A percentile compares a stretch with the other conserved stretches of the same genome.
Evolutionary conservation across 2,888 invertebrate genomes (phyloP).

Genomic region (Nasonovia ribisnigri): DNA sequence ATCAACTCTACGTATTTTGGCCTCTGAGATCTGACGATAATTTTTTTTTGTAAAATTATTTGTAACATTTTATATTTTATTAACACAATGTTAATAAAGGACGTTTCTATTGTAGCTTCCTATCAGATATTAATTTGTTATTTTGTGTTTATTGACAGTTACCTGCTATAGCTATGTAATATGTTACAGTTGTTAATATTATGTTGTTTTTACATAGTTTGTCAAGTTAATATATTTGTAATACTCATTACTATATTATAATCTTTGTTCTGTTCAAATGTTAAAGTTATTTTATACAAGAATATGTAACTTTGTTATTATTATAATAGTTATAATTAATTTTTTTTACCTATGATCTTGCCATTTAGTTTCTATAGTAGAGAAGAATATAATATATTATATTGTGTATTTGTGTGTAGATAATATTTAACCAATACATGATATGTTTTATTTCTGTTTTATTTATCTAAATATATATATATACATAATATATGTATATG

Average conservation of each 20-base stretch:
- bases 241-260: conserved; percentile 13
- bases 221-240: background rate
- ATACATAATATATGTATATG: conserved; percentile 5
- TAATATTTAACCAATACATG: conserved; percentile 25
- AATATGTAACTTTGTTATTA: conserved; percentile 15
- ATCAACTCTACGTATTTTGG: background rate
- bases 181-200: background rate
- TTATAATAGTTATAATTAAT: conserved; percentile 1
- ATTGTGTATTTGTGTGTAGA: conserved; percentile 5
- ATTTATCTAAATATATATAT: conserved; percentile 56
- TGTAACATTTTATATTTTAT: background rate
- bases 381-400: background rate
- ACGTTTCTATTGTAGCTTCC: conserved; percentile 27
- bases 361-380: conserved; percentile 53
- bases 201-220: conserved; percentile 9
- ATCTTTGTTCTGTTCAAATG: background rate
- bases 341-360: conserved; percentile 29
- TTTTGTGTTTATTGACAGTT: conserved; percentile 39
- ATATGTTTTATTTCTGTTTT: conserved; percentile 47
- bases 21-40: background rate
- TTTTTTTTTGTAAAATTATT: background rate
- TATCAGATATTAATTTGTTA: conserved; percentile 36
- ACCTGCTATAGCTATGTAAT: conserved; percentile 11
- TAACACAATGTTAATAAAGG: background rate
- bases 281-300: background rate